Conservation (phyloP, 2,888 invertebrate species). For the Caenorhabditis sulstoni region DNA sequence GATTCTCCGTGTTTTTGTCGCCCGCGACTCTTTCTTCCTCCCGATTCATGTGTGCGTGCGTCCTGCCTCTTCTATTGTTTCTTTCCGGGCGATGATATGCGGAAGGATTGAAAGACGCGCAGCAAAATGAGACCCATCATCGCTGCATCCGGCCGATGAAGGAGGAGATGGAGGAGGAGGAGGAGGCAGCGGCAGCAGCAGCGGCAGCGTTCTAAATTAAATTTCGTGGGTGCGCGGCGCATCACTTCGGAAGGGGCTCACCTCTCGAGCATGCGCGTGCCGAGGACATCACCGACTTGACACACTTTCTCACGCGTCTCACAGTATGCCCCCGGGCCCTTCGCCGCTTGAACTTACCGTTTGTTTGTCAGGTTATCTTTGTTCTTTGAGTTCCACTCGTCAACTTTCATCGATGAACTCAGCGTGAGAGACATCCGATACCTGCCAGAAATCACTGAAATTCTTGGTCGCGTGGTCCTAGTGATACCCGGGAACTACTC, state of each 20-base stretch:
- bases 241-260: conserved; percentile 38
- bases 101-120: conserved; percentile 22
- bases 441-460: conserved; percentile 27
- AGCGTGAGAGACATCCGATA: conserved; percentile 35
- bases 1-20: conserved; percentile 45
- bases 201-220: conserved; percentile 56
- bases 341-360: conserved; percentile 1
- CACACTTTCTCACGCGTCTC: conserved; percentile 52
- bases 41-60: not conserved
- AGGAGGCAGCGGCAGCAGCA: no score
- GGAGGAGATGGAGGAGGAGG: conserved; percentile 26
- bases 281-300: conserved; percentile 43
- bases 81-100: not conserved
- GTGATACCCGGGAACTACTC: conserved; percentile 7
- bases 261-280: conserved; percentile 28
- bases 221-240: conserved; percentile 52
- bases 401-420: conserved; percentile 22
- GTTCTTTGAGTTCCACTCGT: conserved; percentile 2
- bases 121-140: conserved; percentile 56
- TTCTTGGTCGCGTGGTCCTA: no score
- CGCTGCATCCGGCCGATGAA: conserved; percentile 40
- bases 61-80: conserved; percentile 8
- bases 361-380: conserved; percentile 10
- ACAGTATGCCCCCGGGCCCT: conserved; percentile 45
- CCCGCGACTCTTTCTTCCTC: conserved; percentile 29